Evolutionary conservation across 2,888 invertebrate genomes (phyloP).

Genomic region (Omphaloscelis lunosa): DNA sequence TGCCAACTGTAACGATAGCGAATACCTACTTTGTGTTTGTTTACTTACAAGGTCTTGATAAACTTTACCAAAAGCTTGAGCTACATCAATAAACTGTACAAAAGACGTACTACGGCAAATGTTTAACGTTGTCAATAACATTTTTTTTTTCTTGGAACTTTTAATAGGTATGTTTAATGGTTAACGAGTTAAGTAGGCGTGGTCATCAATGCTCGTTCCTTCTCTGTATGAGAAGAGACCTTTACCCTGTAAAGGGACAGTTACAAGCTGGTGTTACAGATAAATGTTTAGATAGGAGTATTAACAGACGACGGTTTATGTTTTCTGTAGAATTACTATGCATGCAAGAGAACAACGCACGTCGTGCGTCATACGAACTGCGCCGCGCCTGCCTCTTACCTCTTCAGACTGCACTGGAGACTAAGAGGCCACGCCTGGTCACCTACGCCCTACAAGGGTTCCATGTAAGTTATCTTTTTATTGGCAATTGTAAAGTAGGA

Average conservation of each 20-base stretch:
- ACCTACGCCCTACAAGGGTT: slow-evolving; percentile 96
- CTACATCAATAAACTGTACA: not conserved
- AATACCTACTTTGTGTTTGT: slow-evolving; percentile 24
- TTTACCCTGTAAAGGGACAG: too few relatives aligned
- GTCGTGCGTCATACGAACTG: slow-evolving; percentile 95
- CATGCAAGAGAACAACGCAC: slow-evolving; percentile 94
- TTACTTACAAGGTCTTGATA: slow-evolving; percentile 6
- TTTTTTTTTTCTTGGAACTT: not conserved
- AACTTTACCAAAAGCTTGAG: slow-evolving; percentile 18
- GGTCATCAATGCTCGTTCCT: not conserved
- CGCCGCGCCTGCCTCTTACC: slow-evolving; percentile 96
- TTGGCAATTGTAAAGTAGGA: not conserved
- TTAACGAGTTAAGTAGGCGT: not conserved
- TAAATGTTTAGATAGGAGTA: not conserved
- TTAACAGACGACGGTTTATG: not conserved
- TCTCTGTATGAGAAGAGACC: not conserved
- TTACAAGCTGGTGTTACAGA: not conserved
- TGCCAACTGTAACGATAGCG: slow-evolving; percentile 15
- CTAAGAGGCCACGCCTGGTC: slow-evolving; percentile 96
- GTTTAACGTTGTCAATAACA: not conserved
- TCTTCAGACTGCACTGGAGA: slow-evolving; percentile 96
- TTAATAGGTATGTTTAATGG: not conserved
- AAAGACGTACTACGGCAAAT: not conserved
- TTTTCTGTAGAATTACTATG: slow-evolving; percentile 93
- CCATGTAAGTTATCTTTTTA: slow-evolving; percentile 92